These are phyloP conservation scores for Catharus fuscescens DNA, from an alignment of 2,113 vertebrate species.

Conservation along the genomic window DNA sequence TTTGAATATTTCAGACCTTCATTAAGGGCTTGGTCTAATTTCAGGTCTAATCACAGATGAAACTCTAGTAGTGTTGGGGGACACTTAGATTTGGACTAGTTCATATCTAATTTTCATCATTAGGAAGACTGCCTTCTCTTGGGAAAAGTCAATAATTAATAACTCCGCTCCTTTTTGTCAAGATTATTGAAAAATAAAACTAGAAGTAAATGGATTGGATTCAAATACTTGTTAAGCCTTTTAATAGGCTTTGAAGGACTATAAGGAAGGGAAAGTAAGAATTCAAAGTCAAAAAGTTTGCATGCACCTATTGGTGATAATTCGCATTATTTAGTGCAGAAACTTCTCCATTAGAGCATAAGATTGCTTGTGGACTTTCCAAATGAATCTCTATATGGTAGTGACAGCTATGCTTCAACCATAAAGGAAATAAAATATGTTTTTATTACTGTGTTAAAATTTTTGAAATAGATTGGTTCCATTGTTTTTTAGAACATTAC, in stretches of 20 bases:
- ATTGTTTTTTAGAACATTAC: not conserved
- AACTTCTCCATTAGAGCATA: not conserved
- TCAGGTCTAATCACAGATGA: constrained; percentile 24
- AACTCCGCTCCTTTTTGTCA: not conserved
- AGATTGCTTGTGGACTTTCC: not conserved
- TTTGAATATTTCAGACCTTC: constrained; percentile 16
- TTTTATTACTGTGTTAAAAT: not conserved
- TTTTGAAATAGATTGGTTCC: not conserved
- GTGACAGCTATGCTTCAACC: not conserved
- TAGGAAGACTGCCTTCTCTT: not conserved
- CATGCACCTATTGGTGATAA: not conserved
- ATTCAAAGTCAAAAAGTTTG: not conserved
- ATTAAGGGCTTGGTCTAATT: constrained; percentile 29
- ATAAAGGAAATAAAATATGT: not conserved
- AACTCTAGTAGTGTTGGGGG: constrained; percentile 20
- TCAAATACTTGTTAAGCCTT: not conserved
- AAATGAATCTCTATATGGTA: not conserved
- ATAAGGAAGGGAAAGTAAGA: not conserved
- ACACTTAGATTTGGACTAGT: not conserved
- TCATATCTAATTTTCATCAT: constrained; percentile 18
- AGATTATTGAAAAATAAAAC: not conserved
- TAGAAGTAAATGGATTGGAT: not conserved
- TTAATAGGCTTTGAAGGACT: not conserved
- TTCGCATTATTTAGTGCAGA: not conserved
- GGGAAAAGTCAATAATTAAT: constrained; percentile 2